A percentile compares a stretch with the other conserved stretches of the same genome.
Evolutionary conservation across 2,797 vertebrate genomes (phyloP).

Genomic region (Eulemur coronatus): DNA sequence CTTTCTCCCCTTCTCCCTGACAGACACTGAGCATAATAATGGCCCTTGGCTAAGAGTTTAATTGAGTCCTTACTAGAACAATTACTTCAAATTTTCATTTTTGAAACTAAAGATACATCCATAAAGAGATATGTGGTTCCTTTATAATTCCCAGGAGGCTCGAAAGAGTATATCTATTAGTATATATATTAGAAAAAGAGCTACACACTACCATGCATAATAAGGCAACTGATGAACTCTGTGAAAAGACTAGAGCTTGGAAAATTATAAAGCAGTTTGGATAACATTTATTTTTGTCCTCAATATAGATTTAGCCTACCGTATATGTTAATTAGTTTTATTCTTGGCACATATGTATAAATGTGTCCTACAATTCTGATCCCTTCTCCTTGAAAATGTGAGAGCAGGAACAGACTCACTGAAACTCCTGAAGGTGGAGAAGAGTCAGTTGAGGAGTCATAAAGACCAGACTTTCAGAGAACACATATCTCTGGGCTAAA

Average conservation of each 20-base stretch:
- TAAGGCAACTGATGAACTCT: not conserved
- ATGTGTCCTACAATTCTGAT: not conserved
- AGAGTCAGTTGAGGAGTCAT: not conserved
- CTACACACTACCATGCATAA: not conserved
- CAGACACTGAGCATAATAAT: conserved; percentile 6
- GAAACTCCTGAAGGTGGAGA: not conserved
- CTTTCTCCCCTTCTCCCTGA: not conserved
- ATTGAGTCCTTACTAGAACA: conserved; percentile 51
- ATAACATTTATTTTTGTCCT: conserved; percentile 12
- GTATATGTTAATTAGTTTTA: conserved; percentile 1
- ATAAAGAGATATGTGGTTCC: not conserved
- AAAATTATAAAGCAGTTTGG: conserved; percentile 19
- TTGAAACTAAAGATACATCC: conserved; percentile 1
- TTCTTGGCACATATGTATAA: not conserved
- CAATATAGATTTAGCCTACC: not conserved
- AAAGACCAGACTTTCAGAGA: not conserved
- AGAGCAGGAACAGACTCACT: not conserved
- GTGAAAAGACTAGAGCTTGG: not conserved
- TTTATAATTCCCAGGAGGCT: not conserved
- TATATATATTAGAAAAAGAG: conserved; percentile 26
- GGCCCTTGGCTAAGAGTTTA: not conserved
- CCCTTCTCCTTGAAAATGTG: not conserved
- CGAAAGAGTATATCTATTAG: not conserved
- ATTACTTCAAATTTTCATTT: conserved; percentile 46
- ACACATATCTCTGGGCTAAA: accelerated